Conservation (phyloP, 2,888 invertebrate species). For the Hermaeophaga mercurialis region DNA sequence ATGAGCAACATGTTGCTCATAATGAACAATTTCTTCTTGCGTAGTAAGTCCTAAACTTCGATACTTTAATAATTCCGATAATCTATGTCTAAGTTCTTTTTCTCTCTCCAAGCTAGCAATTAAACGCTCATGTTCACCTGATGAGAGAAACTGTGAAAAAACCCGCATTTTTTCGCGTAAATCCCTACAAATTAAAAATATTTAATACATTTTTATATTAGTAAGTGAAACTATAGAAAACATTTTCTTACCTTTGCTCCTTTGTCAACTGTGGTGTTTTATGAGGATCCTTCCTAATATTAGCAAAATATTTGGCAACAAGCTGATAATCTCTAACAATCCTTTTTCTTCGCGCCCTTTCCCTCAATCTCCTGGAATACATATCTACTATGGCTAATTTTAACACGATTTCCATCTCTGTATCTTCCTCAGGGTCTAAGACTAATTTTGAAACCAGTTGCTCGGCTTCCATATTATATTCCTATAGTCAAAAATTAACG, state of each 20-base stretch:
- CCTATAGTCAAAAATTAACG: no score
- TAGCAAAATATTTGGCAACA: constrained; percentile 82
- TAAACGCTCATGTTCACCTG: constrained; percentile 82
- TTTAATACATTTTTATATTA: no score
- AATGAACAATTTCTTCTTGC: constrained; percentile 84
- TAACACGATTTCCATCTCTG: constrained; percentile 85
- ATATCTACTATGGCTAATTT: constrained; percentile 93
- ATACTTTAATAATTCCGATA: constrained; percentile 83
- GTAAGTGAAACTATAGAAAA: no score
- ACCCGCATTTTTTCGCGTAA: constrained; percentile 84
- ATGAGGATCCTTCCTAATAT: constrained; percentile 56
- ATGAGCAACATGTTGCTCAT: constrained; percentile 75
- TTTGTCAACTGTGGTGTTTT: constrained; percentile 65
- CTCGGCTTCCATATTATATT: constrained; percentile 90
- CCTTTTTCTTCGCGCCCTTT: constrained; percentile 86
- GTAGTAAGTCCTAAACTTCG: constrained; percentile 84
- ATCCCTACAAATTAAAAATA: constrained; percentile 63
- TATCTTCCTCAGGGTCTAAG: constrained; percentile 80
- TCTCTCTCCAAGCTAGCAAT: constrained; percentile 81
- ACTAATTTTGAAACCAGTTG: constrained; percentile 84
- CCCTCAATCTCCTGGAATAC: constrained; percentile 81
- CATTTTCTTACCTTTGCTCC: constrained; percentile 73
- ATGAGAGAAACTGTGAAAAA: constrained; percentile 87
- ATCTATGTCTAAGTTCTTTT: constrained; percentile 79
- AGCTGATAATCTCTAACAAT: constrained; percentile 90